Evolutionary conservation across 2,888 invertebrate species (phyloP).

Genomic region (Stenodema calcarata): DNA sequence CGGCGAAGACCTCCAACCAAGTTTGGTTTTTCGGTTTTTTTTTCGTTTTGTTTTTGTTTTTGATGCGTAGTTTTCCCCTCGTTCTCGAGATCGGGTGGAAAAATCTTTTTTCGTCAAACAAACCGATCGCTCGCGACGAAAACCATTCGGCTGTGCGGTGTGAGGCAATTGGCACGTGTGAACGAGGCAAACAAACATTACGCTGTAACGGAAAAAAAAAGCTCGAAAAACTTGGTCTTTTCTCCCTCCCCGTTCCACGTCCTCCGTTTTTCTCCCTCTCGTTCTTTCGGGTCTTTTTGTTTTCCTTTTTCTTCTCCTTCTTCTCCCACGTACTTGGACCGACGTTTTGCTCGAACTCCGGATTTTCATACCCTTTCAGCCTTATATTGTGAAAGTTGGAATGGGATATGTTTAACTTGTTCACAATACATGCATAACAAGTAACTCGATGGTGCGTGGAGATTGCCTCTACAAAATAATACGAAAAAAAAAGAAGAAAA

Average conservation of each 20-base stretch:
- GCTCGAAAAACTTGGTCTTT: neutral
- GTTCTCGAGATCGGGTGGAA: neutral
- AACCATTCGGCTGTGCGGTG: neutral
- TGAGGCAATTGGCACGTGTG: constrained; percentile 9
- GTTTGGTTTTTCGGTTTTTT: neutral
- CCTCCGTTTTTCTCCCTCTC: neutral
- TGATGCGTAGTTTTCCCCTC: neutral
- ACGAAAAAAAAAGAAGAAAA: neutral
- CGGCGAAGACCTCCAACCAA: too few relatives aligned
- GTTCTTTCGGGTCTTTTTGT: neutral
- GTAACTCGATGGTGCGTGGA: constrained; percentile 39
- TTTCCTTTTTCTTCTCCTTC: neutral
- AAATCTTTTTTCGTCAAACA: neutral
- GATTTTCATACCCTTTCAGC: neutral
- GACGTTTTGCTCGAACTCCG: neutral
- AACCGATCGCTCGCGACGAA: neutral
- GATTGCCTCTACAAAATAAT: constrained; percentile 35
- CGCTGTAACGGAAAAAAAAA: neutral
- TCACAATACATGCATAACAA: constrained; percentile 46
- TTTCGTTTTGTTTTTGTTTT: neutral
- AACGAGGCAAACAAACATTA: neutral
- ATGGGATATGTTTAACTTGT: constrained; percentile 45
- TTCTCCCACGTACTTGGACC: neutral
- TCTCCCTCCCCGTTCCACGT: neutral
- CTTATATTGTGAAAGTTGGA: constrained; percentile 42